These are phyloP conservation scores for Heteromormyrus szaboi DNA, from an alignment of 2,797 vertebrate genomes.

Conservation along the genomic window DNA sequence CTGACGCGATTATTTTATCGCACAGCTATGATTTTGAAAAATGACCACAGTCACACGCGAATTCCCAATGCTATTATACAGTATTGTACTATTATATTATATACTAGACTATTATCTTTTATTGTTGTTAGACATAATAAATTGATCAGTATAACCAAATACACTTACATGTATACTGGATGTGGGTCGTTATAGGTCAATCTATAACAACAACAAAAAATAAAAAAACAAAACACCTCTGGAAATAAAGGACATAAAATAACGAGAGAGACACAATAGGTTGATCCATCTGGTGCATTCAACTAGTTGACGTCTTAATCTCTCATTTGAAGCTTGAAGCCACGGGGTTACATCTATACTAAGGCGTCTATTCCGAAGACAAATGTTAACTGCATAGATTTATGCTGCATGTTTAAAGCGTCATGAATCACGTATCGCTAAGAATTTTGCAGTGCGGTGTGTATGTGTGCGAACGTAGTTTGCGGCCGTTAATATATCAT, in stretches of 20 bases:
- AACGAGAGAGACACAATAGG: constrained; percentile 3
- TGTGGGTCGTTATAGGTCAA: not conserved
- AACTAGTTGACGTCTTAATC: not conserved
- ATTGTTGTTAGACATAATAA: not conserved
- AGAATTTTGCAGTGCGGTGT: not conserved
- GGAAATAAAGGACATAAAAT: not conserved
- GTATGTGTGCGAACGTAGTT: not conserved
- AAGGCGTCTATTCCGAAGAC: not conserved
- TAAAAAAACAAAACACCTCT: not conserved
- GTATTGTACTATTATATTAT: not conserved
- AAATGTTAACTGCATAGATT: constrained; percentile 13
- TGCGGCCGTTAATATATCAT: constrained; percentile 18
- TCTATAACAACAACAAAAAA: not conserved
- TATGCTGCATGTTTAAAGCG: constrained; percentile 15
- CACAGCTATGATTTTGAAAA: not conserved
- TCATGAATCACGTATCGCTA: constrained; percentile 18
- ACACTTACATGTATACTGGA: not conserved
- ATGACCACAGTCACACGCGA: not conserved
- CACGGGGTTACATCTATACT: not conserved
- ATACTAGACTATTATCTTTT: not conserved
- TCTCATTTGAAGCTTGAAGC: not conserved
- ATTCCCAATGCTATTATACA: not conserved
- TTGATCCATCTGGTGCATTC: not conserved
- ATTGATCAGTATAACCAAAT: not conserved
- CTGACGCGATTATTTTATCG: not conserved